phyloP scores from a whole-genome alignment of 2,797 vertebrate species.

The Molossus molossus region DNA sequence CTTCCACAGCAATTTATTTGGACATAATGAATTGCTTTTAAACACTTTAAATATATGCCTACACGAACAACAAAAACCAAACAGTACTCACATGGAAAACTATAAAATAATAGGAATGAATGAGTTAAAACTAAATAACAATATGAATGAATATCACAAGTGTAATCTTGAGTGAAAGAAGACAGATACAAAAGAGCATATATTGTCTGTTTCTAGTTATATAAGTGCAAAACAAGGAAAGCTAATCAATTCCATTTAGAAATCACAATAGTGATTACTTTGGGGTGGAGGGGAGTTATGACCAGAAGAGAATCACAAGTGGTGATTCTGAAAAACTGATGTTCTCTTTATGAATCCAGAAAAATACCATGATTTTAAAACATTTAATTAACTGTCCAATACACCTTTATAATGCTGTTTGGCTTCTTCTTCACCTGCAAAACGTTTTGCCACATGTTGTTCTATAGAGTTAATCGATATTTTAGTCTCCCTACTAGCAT shows the following conservation, averaged over 20 bases:
- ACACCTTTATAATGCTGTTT: not conserved
- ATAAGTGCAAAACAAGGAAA: conserved; percentile 6
- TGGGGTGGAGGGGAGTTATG: not conserved
- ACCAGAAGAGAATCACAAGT: not conserved
- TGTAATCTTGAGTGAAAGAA: not conserved
- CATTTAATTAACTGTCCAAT: not conserved
- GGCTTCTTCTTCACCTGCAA: conserved; percentile 43
- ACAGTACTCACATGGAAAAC: not conserved
- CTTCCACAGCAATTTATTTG: not conserved
- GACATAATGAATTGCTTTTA: not conserved
- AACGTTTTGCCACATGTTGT: conserved; percentile 4
- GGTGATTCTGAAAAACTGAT: not conserved
- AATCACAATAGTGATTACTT: not conserved
- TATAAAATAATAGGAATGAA: not conserved
- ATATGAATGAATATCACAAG: not conserved
- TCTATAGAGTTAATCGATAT: conserved; percentile 10
- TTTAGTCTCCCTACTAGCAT: not conserved
- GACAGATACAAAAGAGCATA: not conserved
- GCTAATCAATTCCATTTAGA: not conserved
- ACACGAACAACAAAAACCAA: not conserved
- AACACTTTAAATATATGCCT: not conserved
- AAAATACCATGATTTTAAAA: conserved; percentile 20
- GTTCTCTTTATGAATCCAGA: not conserved
- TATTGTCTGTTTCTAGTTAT: not conserved
- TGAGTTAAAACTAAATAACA: not conserved